phyloP scores from a whole-genome alignment of 2,113 vertebrate species.

The Crotophaga sulcirostris region DNA sequence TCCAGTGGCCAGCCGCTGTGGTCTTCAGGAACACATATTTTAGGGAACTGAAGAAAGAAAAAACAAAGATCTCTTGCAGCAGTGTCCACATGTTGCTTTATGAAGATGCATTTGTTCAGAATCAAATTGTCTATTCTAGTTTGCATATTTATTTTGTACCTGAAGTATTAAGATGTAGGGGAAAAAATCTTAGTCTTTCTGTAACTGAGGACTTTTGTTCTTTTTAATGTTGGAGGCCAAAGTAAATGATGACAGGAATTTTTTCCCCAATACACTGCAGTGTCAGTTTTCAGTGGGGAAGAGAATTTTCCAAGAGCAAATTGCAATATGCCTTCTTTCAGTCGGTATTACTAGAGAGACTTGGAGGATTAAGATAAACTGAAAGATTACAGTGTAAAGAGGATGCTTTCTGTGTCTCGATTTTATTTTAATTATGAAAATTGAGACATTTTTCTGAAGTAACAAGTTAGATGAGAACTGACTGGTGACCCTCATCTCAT shows the following conservation, averaged over 20 bases:
- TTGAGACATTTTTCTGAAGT: background rate
- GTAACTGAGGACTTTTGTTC: constrained; percentile 17
- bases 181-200: background rate
- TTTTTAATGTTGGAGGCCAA: constrained; percentile 25
- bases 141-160: background rate
- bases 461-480: background rate
- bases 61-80: background rate
- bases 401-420: background rate
- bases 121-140: background rate
- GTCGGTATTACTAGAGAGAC: background rate
- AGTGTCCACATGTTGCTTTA: background rate
- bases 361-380: background rate
- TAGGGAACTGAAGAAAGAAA: background rate
- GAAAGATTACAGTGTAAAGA: background rate
- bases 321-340: constrained; percentile 30
- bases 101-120: background rate
- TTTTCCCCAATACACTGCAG: constrained; percentile 17
- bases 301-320: constrained; percentile 23
- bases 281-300: constrained; percentile 29
- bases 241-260: constrained; percentile 48
- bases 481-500: background rate
- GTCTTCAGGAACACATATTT: background rate
- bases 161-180: background rate
- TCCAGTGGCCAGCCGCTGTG: no score
- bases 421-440: background rate